These are phyloP conservation scores for Phyllopteryx taeniolatus DNA, from an alignment of 2,113 vertebrate species.

Conservation along the genomic window DNA sequence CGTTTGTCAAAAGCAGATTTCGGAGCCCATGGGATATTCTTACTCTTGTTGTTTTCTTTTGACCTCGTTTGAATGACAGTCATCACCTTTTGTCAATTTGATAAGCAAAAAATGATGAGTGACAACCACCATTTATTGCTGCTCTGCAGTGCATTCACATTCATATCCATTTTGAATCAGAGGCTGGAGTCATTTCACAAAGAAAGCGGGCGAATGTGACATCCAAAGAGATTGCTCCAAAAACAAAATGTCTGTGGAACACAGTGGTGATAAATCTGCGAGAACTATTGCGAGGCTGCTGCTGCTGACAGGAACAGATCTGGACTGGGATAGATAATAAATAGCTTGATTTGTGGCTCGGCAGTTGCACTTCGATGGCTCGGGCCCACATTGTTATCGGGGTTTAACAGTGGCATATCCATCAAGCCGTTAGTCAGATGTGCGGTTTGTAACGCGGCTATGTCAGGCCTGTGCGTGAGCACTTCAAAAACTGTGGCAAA, in stretches of 20 bases:
- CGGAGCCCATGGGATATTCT: too few species aligned
- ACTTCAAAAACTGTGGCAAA: neutral
- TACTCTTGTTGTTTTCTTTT: too few species aligned
- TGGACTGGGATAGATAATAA: slow-evolving; percentile 45
- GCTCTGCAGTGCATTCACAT: slow-evolving; percentile 9
- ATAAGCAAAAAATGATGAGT: slow-evolving; percentile 16
- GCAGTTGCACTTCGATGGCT: slow-evolving; percentile 32
- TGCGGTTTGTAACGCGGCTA: neutral
- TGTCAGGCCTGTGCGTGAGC: neutral
- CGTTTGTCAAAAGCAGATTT: neutral
- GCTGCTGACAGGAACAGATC: slow-evolving; percentile 49
- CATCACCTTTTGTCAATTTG: neutral
- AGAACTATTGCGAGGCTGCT: slow-evolving; percentile 32
- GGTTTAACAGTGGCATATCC: slow-evolving; percentile 25
- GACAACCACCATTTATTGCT: slow-evolving; percentile 33
- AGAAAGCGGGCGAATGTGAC: slow-evolving; percentile 28
- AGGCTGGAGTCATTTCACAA: slow-evolving; percentile 33
- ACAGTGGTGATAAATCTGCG: slow-evolving; percentile 38
- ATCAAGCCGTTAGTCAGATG: slow-evolving; percentile 9
- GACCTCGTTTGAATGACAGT: neutral
- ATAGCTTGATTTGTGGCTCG: slow-evolving; percentile 53
- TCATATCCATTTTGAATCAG: slow-evolving; percentile 30
- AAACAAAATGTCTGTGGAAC: slow-evolving; percentile 31
- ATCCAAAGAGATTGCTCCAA: slow-evolving; percentile 15
- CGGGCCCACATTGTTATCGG: slow-evolving; percentile 10